Evolutionary conservation across 1,140 invertebrate species (phyloP).

Genomic region (Meteorus sp.): DNA sequence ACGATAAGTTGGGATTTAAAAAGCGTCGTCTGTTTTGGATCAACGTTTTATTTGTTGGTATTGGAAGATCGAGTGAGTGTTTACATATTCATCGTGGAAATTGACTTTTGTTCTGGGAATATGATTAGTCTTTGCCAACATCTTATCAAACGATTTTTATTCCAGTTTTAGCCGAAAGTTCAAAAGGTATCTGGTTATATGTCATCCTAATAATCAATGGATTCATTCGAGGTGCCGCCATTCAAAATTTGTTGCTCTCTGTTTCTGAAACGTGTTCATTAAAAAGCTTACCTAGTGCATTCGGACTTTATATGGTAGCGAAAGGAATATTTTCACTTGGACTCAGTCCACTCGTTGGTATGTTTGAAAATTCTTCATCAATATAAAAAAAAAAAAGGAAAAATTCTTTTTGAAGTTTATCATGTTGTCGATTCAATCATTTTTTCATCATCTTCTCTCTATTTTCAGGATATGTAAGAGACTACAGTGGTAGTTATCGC

Average conservation of each 20-base stretch:
- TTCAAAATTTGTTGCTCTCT: conserved; percentile 75
- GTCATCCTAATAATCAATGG: conserved; percentile 68
- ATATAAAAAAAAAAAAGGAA: neutral
- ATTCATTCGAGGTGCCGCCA: conserved; percentile 71
- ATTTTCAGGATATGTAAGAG: conserved; percentile 68
- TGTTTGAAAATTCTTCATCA: conserved; percentile 35
- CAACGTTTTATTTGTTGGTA: conserved; percentile 68
- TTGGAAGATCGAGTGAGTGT: conserved; percentile 70
- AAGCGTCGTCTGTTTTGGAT: conserved; percentile 72
- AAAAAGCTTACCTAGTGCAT: conserved; percentile 74
- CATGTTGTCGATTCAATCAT: neutral
- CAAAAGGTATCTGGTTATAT: conserved; percentile 51
- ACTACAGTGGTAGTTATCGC: conserved; percentile 68
- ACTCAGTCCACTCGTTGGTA: conserved; percentile 73
- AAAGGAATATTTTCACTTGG: conserved; percentile 72
- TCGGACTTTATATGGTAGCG: conserved; percentile 75
- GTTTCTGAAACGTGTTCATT: conserved; percentile 73
- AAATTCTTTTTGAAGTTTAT: no score
- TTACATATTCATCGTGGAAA: conserved; percentile 12
- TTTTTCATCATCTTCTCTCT: conserved; percentile 1
- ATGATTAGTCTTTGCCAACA: conserved; percentile 9
- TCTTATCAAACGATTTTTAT: conserved; percentile 17
- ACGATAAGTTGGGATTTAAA: conserved; percentile 67
- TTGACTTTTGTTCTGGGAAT: neutral
- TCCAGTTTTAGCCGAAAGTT: conserved; percentile 61